phyloP scores from a whole-genome alignment of 2,797 vertebrate genomes.

The Chiroxiphia lanceolata region DNA sequence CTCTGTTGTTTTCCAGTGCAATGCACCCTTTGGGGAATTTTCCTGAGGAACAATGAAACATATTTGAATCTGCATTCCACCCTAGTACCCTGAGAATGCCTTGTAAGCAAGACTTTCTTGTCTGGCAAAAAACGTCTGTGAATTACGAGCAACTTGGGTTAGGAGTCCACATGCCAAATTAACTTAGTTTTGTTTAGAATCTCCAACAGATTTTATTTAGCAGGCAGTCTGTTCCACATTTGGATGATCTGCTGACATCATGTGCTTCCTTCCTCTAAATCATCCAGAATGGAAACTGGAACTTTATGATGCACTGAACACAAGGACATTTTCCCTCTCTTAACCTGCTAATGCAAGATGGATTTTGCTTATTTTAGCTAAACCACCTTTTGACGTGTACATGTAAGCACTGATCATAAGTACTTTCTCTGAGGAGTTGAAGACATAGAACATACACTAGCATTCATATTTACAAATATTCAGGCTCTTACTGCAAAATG shows the following conservation, averaged over 20 bases:
- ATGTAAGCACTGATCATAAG: not conserved
- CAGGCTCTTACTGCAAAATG: not conserved
- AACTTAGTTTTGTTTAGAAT: not conserved
- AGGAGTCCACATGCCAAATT: slow-evolving; percentile 49
- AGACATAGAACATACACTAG: not conserved
- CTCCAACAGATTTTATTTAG: slow-evolving; percentile 46
- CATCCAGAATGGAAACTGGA: not conserved
- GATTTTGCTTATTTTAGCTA: not conserved
- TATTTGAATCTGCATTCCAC: slow-evolving; percentile 12
- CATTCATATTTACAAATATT: not conserved
- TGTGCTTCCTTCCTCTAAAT: not conserved
- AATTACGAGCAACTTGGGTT: slow-evolving; percentile 38
- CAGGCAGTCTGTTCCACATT: slow-evolving; percentile 16
- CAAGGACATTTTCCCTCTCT: not conserved
- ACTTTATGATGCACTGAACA: not conserved
- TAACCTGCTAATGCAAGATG: not conserved
- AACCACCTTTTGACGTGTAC: not conserved
- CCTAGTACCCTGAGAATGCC: not conserved
- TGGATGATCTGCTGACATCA: slow-evolving; percentile 9
- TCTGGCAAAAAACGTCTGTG: not conserved
- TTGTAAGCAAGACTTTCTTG: slow-evolving; percentile 31
- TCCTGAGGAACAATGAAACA: not conserved
- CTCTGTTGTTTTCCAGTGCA: not conserved
- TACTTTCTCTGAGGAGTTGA: not conserved
- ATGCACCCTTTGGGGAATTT: slow-evolving; percentile 4